phyloP scores from a whole-genome alignment of 2,888 invertebrate species.

The Rhagonycha lutea region DNA sequence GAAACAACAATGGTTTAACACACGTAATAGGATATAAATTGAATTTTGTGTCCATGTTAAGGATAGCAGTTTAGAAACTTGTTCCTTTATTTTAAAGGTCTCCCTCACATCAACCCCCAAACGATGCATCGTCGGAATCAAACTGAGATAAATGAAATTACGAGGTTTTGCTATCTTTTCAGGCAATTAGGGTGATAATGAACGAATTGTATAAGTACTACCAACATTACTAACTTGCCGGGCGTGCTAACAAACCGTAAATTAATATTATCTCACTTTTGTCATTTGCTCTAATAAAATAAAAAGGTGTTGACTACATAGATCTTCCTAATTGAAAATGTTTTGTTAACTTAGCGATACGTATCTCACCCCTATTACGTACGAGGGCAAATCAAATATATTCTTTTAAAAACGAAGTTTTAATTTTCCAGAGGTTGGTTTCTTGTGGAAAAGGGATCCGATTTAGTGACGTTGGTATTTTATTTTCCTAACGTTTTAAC shows the following conservation, averaged over 20 bases:
- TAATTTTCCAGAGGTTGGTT: neutral
- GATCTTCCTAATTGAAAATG: neutral
- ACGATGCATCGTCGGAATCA: neutral
- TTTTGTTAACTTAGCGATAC: neutral
- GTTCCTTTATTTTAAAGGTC: neutral
- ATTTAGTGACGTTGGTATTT: neutral
- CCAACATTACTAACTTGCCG: neutral
- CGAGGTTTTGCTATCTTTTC: neutral
- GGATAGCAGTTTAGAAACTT: neutral
- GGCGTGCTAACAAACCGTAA: neutral
- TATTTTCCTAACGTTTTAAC: neutral
- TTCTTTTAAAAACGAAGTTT: neutral
- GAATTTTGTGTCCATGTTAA: conserved; percentile 11
- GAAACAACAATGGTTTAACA: conserved; percentile 10
- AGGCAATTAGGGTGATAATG: neutral
- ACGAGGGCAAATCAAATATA: neutral
- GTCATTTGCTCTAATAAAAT: neutral
- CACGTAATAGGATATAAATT: conserved; percentile 14
- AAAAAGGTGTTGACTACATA: neutral
- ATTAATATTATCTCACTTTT: neutral
- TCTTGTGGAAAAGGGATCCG: neutral
- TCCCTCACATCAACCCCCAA: neutral
- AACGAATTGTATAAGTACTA: neutral
- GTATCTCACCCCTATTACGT: neutral
- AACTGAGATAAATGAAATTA: neutral